phyloP scores from a whole-genome alignment of 2,113 vertebrate species.

The Oncorhynchus masou region DNA sequence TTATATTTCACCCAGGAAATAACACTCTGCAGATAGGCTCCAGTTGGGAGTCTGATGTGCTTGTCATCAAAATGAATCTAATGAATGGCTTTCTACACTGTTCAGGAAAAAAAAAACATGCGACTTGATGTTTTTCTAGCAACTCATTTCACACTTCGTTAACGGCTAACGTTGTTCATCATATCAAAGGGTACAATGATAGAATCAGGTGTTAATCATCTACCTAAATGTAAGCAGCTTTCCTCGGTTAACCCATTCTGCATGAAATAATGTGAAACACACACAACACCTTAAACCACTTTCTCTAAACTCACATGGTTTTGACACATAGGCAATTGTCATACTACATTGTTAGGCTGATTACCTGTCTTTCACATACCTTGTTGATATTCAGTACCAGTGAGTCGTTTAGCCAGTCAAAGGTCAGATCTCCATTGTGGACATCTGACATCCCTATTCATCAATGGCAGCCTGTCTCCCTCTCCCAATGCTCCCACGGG shows the following conservation, averaged over 20 bases:
- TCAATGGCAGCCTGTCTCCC: conserved; percentile 47
- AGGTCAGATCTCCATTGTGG: conserved; percentile 53
- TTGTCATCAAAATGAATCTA: conserved; percentile 45
- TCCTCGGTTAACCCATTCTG: too few relatives aligned
- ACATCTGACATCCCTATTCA: conserved; percentile 61
- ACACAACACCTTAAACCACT: conserved; percentile 4
- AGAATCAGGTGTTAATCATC: background rate
- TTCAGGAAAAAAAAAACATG: conserved; percentile 27
- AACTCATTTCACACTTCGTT: conserved; percentile 64
- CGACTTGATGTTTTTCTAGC: too few relatives aligned
- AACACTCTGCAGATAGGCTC: background rate
- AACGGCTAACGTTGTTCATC: conserved; percentile 46
- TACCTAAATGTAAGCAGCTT: too few relatives aligned
- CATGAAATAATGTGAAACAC: background rate
- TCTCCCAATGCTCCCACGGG: conserved; percentile 26
- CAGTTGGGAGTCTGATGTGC: conserved; percentile 27
- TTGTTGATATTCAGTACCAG: conserved; percentile 38
- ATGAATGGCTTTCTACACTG: conserved; percentile 12
- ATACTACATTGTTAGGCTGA: conserved; percentile 8
- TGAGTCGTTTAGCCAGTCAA: conserved; percentile 58
- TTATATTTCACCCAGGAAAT: conserved; percentile 4
- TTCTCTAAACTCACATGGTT: conserved; percentile 2
- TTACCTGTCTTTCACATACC: conserved; percentile 24
- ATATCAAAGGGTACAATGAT: conserved; percentile 15
- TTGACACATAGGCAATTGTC: background rate